Percentiles rank a stretch among this genome's conserved stretches.
These are phyloP conservation scores for Ommatoiulus sabulosus DNA, from an alignment of 2,888 invertebrate genomes.

Conservation along the genomic window DNA sequence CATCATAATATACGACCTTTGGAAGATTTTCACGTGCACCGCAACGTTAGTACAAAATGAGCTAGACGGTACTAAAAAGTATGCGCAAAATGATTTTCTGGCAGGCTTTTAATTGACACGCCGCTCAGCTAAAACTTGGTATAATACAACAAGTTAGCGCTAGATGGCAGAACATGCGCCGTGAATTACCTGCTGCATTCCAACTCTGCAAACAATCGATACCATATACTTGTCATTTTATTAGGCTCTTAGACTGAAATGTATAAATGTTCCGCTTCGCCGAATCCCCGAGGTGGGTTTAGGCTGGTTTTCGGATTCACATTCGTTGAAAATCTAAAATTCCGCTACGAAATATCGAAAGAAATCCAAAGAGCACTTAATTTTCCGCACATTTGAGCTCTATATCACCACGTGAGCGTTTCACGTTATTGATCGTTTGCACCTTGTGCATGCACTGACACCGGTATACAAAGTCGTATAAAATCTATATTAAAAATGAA, in stretches of 20 bases:
- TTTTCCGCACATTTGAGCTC: background rate
- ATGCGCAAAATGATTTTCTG: too few species aligned
- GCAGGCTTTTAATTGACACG: too few species aligned
- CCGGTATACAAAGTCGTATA: too few species aligned
- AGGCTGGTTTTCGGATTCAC: background rate
- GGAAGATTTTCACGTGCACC: too few species aligned
- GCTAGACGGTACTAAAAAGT: too few species aligned
- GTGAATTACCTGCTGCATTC: background rate
- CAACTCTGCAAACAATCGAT: slow-evolving; percentile 10
- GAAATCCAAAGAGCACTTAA: background rate
- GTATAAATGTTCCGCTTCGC: background rate
- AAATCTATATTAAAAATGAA: background rate
- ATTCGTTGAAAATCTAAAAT: background rate
- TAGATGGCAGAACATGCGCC: background rate
- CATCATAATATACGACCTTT: too few species aligned
- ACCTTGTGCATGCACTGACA: background rate
- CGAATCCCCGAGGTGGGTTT: background rate
- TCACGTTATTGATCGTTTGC: background rate
- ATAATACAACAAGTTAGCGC: background rate
- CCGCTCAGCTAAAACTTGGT: background rate
- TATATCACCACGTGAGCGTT: background rate
- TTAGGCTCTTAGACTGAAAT: background rate
- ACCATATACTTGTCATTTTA: background rate
- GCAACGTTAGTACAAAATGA: too few species aligned
- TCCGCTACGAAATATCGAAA: background rate